phyloP scores from a whole-genome alignment of 2,113 vertebrate species.

The Esox niger region DNA sequence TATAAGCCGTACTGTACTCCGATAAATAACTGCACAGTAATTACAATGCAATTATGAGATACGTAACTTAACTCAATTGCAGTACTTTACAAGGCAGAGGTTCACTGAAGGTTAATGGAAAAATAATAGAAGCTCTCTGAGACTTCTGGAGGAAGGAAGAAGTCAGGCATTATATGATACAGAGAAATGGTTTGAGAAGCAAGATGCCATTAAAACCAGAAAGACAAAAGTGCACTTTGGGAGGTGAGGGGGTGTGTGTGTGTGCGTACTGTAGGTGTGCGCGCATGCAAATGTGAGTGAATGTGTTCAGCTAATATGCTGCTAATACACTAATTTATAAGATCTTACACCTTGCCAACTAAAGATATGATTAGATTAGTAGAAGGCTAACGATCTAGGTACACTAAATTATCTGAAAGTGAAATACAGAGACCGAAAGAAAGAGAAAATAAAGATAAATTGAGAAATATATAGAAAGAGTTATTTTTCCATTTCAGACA shows the following conservation, averaged over 20 bases:
- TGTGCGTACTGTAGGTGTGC: too few relatives aligned
- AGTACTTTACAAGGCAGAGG: constrained; percentile 9
- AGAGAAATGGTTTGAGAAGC: constrained; percentile 4
- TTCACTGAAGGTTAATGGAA: constrained; percentile 23
- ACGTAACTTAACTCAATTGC: not conserved
- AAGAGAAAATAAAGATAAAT: too few relatives aligned
- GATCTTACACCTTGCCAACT: constrained; percentile 35
- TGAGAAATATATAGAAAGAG: too few relatives aligned
- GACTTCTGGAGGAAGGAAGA: too few relatives aligned
- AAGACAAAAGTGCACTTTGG: constrained; percentile 31
- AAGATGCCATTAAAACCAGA: constrained; percentile 16
- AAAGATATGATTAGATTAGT: constrained; percentile 44
- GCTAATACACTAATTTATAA: constrained; percentile 15
- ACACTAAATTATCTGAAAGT: constrained; percentile 23
- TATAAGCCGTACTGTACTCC: too few relatives aligned
- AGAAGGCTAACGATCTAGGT: constrained; percentile 39
- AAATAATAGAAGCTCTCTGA: too few relatives aligned
- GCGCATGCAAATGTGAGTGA: too few relatives aligned
- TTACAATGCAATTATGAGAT: constrained; percentile 24
- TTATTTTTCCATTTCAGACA: too few relatives aligned
- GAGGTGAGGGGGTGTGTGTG: too few relatives aligned
- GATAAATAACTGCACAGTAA: constrained; percentile 11
- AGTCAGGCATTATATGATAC: constrained; percentile 9
- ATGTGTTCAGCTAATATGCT: constrained; percentile 39
- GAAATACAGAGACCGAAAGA: too few relatives aligned